phyloP scores from a whole-genome alignment of 2,888 invertebrate species.

The Argyresthia albistria region DNA sequence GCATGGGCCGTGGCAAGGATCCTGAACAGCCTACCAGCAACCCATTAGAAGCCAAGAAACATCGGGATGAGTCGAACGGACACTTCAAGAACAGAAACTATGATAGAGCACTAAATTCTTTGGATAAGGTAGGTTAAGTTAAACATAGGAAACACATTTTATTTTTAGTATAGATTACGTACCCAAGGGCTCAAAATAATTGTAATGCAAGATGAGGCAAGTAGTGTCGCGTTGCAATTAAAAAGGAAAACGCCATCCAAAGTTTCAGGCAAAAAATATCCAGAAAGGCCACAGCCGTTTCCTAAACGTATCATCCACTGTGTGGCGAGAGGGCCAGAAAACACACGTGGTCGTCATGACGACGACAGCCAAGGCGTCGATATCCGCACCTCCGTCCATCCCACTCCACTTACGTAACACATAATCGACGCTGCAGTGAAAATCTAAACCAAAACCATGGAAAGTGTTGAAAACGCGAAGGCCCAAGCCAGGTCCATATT shows the following conservation, averaged over 20 bases:
- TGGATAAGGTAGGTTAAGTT: constrained; percentile 72
- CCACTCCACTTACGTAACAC: constrained; percentile 49
- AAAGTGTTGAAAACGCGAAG: constrained; percentile 47
- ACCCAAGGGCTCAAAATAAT: no score
- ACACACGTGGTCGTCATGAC: constrained; percentile 54
- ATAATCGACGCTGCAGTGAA: neutral
- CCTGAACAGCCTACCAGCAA: constrained; percentile 50
- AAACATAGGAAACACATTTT: no score
- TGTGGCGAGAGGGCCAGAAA: constrained; percentile 50
- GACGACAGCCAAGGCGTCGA: constrained; percentile 57
- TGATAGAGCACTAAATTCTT: constrained; percentile 77
- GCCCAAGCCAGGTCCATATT: constrained; percentile 73
- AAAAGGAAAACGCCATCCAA: no score
- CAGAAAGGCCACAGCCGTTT: neutral
- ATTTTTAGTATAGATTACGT: no score
- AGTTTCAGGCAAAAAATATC: no score
- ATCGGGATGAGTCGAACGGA: constrained; percentile 83
- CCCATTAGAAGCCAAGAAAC: constrained; percentile 75
- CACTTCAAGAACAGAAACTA: constrained; percentile 84
- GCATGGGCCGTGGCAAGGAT: constrained; percentile 57
- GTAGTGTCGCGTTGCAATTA: no score
- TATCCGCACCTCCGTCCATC: constrained; percentile 51
- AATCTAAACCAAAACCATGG: constrained; percentile 21
- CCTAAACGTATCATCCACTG: constrained; percentile 9
- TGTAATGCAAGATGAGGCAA: no score